A percentile compares a stretch with the other conserved stretches of the same genome.
These are phyloP conservation scores for Acrocyrtus sp. DNA, from an alignment of 2,888 invertebrate genomes.

Conservation along the genomic window DNA sequence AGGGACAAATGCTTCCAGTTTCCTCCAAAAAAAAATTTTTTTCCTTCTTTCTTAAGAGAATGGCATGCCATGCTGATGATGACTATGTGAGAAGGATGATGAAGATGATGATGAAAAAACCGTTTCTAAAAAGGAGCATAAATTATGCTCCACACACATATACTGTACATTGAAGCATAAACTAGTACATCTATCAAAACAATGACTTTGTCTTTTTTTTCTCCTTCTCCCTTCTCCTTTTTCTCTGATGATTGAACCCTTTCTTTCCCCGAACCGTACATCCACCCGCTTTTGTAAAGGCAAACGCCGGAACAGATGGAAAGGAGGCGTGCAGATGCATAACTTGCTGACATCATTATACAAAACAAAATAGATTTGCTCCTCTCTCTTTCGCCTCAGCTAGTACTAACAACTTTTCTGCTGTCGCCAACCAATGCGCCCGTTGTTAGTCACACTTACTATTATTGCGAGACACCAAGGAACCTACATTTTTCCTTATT, in stretches of 20 bases:
- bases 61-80: constrained; percentile 2
- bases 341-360: constrained; percentile 45
- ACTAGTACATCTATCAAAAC: constrained; percentile 45
- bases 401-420: too few species aligned
- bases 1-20: constrained; percentile 44
- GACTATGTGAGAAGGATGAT: neutral
- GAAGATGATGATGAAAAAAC: neutral
- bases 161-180: constrained; percentile 6
- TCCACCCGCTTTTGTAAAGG: too few species aligned
- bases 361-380: too few species aligned
- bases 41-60: neutral
- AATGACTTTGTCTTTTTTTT: constrained; percentile 34
- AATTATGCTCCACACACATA: constrained; percentile 25
- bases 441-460: too few species aligned
- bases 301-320: constrained; percentile 33
- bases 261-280: too few species aligned
- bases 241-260: constrained; percentile 26
- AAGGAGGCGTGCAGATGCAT: constrained; percentile 27
- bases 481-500: too few species aligned
- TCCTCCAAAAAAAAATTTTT: constrained; percentile 22
- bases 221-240: neutral
- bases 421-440: too few species aligned
- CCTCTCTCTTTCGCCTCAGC: too few species aligned
- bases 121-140: constrained; percentile 29
- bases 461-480: too few species aligned